Conservation (phyloP, 2,113 vertebrate species). For the Brienomyrus brachyistius region DNA sequence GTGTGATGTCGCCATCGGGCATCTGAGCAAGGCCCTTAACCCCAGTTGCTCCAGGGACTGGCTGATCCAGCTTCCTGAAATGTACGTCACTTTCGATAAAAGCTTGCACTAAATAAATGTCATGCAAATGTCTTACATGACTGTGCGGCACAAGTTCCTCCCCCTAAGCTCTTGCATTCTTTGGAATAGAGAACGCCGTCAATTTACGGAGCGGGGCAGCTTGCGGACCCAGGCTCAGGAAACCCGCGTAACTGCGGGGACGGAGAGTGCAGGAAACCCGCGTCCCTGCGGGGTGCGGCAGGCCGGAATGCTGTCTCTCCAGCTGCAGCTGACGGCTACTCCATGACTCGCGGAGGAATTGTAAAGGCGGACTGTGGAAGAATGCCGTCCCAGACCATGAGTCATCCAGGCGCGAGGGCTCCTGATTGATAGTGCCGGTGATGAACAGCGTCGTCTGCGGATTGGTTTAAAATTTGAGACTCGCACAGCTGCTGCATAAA, state of each 20-base stretch:
- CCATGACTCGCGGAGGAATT: neutral
- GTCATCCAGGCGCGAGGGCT: neutral
- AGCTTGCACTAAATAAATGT: neutral
- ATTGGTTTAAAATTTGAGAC: neutral
- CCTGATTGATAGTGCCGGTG: neutral
- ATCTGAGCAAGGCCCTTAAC: neutral
- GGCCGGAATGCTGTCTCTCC: neutral
- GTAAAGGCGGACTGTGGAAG: neutral
- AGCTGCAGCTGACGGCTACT: neutral
- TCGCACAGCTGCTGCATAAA: neutral
- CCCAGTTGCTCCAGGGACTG: neutral
- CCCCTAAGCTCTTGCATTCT: neutral
- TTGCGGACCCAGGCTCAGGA: neutral
- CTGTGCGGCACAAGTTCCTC: neutral
- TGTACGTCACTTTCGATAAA: neutral
- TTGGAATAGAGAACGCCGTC: neutral
- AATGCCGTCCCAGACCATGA: neutral
- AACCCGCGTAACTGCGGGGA: neutral
- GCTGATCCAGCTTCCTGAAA: neutral
- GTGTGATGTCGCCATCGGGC: neutral
- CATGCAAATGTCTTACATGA: neutral
- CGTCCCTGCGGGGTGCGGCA: neutral
- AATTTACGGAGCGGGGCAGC: neutral
- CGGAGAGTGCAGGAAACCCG: neutral
- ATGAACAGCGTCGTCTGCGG: neutral